A percentile compares a stretch with the other conserved stretches of the same genome.
These are phyloP conservation scores for Hipposideros larvatus DNA, from an alignment of 2,797 vertebrate genomes.

Conservation along the genomic window DNA sequence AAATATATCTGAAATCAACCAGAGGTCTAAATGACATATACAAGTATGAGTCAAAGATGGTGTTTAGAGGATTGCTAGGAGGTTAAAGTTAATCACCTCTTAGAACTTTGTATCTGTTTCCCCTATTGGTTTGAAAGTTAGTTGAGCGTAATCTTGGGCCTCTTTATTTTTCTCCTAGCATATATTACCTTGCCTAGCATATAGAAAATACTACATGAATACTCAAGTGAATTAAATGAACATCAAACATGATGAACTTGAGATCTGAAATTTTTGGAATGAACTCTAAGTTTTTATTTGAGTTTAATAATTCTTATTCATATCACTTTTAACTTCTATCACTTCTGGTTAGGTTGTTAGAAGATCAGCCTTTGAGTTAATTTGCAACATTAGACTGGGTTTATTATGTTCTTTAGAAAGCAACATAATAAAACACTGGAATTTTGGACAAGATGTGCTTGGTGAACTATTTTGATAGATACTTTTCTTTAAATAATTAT, in stretches of 20 bases:
- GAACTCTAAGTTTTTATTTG: conserved; percentile 35
- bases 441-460: not conserved
- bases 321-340: not conserved
- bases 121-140: conserved; percentile 1
- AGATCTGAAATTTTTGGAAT: conserved; percentile 15
- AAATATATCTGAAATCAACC: conserved; percentile 1
- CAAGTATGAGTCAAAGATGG: not conserved
- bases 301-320: conserved; percentile 22
- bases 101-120: not conserved
- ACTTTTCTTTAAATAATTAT: conserved; percentile 7
- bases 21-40: not conserved
- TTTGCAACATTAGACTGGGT: not conserved
- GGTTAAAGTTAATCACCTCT: not conserved
- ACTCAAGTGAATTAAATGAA: conserved; percentile 51
- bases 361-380: conserved; percentile 36
- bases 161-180: conserved; percentile 14
- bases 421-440: conserved; percentile 12
- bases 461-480: conserved; percentile 22
- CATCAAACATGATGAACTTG: not conserved
- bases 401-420: conserved; percentile 35
- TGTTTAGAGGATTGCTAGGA: conserved; percentile 11
- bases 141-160: not conserved
- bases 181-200: not conserved
- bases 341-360: not conserved
- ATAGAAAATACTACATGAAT: conserved; percentile 41